phyloP scores from a whole-genome alignment of 2,888 invertebrate species.

The Catocala nupta region DNA sequence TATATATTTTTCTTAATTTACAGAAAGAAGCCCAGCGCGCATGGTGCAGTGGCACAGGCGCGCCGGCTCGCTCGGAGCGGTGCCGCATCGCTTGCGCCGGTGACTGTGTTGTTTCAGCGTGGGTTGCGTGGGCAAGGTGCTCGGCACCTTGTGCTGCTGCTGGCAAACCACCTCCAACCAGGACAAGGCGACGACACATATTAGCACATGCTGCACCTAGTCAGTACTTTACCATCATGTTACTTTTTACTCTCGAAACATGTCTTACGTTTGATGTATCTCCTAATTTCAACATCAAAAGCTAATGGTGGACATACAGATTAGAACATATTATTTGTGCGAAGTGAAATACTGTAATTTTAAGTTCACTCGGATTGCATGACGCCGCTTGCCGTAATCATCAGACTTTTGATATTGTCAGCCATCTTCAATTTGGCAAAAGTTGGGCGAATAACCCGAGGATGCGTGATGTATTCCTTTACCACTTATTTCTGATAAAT shows the following conservation, averaged over 20 bases:
- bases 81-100: slow-evolving; percentile 90
- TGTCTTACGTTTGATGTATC: too few relatives aligned
- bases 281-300: too few relatives aligned
- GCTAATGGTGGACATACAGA: too few relatives aligned
- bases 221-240: slow-evolving; percentile 47
- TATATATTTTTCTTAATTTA: background rate
- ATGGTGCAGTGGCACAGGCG: slow-evolving; percentile 81
- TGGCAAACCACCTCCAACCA: slow-evolving; percentile 64
- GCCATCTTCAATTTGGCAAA: too few relatives aligned
- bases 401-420: too few relatives aligned
- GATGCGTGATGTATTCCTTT: too few relatives aligned
- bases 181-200: slow-evolving; percentile 69
- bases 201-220: slow-evolving; percentile 77
- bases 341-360: too few relatives aligned
- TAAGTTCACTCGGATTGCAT: too few relatives aligned
- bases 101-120: slow-evolving; percentile 90
- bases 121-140: slow-evolving; percentile 88
- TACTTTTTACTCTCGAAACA: background rate
- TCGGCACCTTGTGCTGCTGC: slow-evolving; percentile 74
- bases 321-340: too few relatives aligned
- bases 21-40: slow-evolving; percentile 85
- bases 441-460: too few relatives aligned
- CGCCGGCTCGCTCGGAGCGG: slow-evolving; percentile 83
- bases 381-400: too few relatives aligned
- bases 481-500: too few relatives aligned